Evolutionary conservation across 2,113 vertebrate genomes (phyloP).

Genomic region (Theristicus caerulescens): DNA sequence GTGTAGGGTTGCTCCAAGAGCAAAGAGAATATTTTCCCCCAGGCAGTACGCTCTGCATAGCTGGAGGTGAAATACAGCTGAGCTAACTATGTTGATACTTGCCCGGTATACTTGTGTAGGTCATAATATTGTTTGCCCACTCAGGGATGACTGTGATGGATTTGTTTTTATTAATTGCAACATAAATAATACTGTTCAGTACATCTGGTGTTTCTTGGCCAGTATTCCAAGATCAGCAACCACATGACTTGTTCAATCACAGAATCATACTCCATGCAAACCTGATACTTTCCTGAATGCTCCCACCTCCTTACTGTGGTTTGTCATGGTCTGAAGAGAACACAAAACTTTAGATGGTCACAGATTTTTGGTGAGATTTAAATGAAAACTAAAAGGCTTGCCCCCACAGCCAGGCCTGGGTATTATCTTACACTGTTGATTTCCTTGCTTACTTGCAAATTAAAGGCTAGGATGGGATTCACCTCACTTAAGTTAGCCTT

Average conservation of each 20-base stretch:
- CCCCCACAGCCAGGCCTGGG: background rate
- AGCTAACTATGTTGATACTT: slow-evolving; percentile 42
- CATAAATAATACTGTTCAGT: slow-evolving; percentile 45
- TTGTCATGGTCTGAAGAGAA: background rate
- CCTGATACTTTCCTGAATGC: background rate
- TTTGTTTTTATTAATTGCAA: slow-evolving; percentile 59
- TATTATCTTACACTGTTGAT: background rate
- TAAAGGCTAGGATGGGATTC: background rate
- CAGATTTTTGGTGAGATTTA: background rate
- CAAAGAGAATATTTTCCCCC: background rate
- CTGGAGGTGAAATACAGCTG: slow-evolving; percentile 25
- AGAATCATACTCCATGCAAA: background rate
- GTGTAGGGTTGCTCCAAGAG: background rate
- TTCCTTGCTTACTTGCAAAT: background rate
- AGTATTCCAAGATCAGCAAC: slow-evolving; percentile 51
- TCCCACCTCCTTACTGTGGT: background rate
- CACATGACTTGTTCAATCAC: background rate
- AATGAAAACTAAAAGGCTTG: background rate
- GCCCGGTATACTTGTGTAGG: background rate
- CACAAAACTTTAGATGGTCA: background rate
- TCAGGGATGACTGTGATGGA: slow-evolving; percentile 24
- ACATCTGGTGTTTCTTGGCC: slow-evolving; percentile 63
- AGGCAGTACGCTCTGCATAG: background rate
- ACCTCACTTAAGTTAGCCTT: background rate
- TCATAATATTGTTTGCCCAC: slow-evolving; percentile 38